These are phyloP conservation scores for Heliconius cydno DNA, from an alignment of 2,888 invertebrate genomes.

Conservation along the genomic window DNA sequence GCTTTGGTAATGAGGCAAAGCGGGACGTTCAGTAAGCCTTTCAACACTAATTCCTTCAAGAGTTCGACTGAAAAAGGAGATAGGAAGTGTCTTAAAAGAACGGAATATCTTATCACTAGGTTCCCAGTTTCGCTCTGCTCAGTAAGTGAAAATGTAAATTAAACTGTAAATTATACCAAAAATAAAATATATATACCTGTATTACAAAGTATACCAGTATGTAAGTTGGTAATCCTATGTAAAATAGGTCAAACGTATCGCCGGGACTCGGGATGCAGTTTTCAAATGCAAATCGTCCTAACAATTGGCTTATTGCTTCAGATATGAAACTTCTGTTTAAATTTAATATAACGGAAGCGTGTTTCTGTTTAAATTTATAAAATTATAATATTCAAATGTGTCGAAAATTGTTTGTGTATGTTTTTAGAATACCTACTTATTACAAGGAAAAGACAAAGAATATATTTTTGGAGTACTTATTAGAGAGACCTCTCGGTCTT, in stretches of 20 bases:
- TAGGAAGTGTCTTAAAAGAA: too few species aligned
- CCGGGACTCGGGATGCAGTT: conserved; percentile 25
- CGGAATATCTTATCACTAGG: too few species aligned
- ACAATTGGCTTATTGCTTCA: conserved; percentile 30
- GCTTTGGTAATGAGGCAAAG: too few species aligned
- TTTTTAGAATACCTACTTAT: background rate
- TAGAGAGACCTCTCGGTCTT: too few species aligned
- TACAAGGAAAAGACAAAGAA: background rate
- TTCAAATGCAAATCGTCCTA: conserved; percentile 35
- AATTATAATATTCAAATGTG: conserved; percentile 19
- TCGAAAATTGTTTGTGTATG: background rate
- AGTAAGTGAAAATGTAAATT: background rate
- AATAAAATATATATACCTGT: background rate
- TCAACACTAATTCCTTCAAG: too few species aligned
- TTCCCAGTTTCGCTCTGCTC: too few species aligned
- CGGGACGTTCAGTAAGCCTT: too few species aligned
- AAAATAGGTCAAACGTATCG: conserved; percentile 27
- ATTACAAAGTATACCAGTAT: background rate
- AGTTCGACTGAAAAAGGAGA: too few species aligned
- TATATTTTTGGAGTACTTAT: too few species aligned
- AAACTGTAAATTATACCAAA: background rate
- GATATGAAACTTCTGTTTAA: conserved; percentile 30
- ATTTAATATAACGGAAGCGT: conserved; percentile 17
- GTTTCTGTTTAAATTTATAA: conserved; percentile 9
- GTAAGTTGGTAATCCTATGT: conserved; percentile 6